Evolutionary conservation across 2,888 invertebrate species (phyloP).

Genomic region (Trisateles emortualis): DNA sequence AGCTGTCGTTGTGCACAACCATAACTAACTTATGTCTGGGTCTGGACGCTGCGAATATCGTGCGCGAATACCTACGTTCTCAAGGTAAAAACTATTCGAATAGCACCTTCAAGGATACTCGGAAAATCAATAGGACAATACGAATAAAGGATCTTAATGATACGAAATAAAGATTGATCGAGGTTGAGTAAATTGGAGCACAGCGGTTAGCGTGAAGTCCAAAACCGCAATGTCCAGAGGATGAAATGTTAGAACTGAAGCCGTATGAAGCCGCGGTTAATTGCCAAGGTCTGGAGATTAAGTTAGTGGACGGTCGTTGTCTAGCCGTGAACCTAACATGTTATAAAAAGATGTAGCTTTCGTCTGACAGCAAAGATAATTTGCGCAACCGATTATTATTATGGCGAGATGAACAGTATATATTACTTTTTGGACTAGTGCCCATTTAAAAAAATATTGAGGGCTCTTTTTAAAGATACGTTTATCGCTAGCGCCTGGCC

Average conservation of each 20-base stretch:
- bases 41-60: conserved; percentile 17
- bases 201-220: conserved; percentile 52
- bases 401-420: neutral
- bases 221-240: conserved; percentile 65
- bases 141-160: conserved; percentile 51
- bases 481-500: no score
- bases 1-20: conserved; percentile 31
- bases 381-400: neutral
- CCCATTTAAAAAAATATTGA: neutral
- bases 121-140: conserved; percentile 54
- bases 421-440: neutral
- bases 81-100: conserved; percentile 47
- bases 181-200: conserved; percentile 55
- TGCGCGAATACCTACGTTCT: conserved; percentile 17
- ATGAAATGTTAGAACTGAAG: conserved; percentile 69
- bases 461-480: no score
- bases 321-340: conserved; percentile 9
- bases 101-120: conserved; percentile 52
- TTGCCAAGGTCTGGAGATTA: conserved; percentile 45
- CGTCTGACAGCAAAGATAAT: neutral
- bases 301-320: conserved; percentile 22
- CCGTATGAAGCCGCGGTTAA: conserved; percentile 60
- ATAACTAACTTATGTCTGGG: conserved; percentile 17
- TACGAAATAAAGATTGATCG: conserved; percentile 53
- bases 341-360: neutral